Conservation (phyloP, 37 sponge, comb jelly and placozoan genomes). For the Aphrocallistes beatrix region DNA sequence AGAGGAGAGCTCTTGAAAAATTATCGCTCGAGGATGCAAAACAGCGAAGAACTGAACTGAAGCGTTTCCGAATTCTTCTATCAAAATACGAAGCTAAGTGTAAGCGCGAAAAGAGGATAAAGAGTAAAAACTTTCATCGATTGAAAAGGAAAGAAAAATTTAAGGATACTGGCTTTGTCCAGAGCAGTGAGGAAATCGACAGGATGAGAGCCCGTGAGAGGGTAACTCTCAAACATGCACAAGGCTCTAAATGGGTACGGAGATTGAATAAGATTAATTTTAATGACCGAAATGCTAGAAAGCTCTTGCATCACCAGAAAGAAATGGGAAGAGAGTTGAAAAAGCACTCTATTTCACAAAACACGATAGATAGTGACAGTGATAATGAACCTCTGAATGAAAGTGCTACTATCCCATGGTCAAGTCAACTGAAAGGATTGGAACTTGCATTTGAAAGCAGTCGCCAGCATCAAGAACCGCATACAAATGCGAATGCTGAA, state of each 20-base stretch:
- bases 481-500: not conserved
- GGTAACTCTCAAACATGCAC: not conserved
- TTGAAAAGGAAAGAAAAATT: not conserved
- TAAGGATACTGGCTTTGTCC: not conserved
- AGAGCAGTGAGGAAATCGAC: not conserved
- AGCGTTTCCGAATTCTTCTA: not conserved
- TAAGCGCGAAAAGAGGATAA: slow-evolving; percentile 12
- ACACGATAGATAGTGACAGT: not conserved
- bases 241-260: not conserved
- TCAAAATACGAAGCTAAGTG: slow-evolving; percentile 16
- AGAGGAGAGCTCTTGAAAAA: not conserved
- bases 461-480: not conserved
- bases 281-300: slow-evolving; percentile 1
- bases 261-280: not conserved
- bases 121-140: slow-evolving; percentile 14
- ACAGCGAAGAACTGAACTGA: not conserved
- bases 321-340: not conserved
- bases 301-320: not conserved
- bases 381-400: not conserved
- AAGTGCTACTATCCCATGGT: not conserved
- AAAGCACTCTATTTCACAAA: not conserved
- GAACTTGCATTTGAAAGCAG: not conserved
- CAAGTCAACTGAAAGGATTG: not conserved
- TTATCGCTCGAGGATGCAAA: not conserved
- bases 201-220: not conserved